Conservation (phyloP, 2,113 vertebrate species). For the Sinosuthora webbiana region DNA sequence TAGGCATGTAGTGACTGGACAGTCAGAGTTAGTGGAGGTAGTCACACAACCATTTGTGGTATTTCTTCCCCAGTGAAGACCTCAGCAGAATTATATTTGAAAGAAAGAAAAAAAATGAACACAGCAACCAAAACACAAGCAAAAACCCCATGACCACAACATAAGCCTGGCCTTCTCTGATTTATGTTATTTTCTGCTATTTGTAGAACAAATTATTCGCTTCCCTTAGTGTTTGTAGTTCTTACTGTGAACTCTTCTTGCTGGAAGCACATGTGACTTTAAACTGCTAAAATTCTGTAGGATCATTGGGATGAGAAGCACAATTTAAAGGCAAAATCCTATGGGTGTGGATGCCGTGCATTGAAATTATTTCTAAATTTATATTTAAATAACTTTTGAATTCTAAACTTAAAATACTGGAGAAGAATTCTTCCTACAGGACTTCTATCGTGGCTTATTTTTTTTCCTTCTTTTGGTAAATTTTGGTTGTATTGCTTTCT, state of each 20-base stretch:
- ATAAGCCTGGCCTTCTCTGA: not conserved
- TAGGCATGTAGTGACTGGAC: not conserved
- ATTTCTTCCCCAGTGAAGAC: not conserved
- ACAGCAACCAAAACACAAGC: too few species aligned
- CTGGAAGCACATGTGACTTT: not conserved
- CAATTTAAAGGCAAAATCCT: not conserved
- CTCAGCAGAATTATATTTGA: not conserved
- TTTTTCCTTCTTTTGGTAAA: not conserved
- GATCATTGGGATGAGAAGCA: not conserved
- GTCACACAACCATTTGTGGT: not conserved
- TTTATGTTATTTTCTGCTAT: not conserved
- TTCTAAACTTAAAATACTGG: not conserved
- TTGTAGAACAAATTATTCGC: not conserved
- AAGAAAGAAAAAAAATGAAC: not conserved
- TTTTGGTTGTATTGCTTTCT: not conserved
- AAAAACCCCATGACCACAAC: accelerated
- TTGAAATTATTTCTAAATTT: not conserved
- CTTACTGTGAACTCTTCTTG: not conserved
- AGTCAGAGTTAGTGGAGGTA: not conserved
- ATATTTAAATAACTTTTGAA: not conserved
- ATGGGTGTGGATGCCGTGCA: not conserved
- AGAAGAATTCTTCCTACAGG: not conserved
- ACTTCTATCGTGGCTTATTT: not conserved
- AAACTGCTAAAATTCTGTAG: not conserved
- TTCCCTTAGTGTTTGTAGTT: not conserved